phyloP scores from a whole-genome alignment of 2,113 vertebrate genomes.

The Hyperoodon ampullatus region DNA sequence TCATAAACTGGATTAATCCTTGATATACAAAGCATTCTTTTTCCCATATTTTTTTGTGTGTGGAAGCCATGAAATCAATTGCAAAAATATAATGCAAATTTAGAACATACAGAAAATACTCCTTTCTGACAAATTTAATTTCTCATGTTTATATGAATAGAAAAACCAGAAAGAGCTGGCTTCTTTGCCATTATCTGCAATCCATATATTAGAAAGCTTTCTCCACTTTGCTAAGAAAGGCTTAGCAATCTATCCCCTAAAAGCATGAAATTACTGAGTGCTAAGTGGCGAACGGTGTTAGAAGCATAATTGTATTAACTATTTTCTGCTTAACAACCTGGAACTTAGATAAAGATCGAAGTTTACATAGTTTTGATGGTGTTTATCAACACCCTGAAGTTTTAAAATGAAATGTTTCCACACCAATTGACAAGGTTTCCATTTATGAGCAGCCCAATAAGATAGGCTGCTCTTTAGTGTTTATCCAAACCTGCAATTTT shows the following conservation, averaged over 20 bases:
- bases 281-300: not conserved
- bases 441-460: constrained; percentile 56
- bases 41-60: not conserved
- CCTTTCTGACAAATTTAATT: constrained; percentile 35
- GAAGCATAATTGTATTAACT: constrained; percentile 57
- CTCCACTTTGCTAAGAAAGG: not conserved
- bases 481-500: constrained; percentile 67
- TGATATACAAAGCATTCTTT: not conserved
- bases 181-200: not conserved
- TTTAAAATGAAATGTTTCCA: constrained; percentile 73
- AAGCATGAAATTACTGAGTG: constrained; percentile 17
- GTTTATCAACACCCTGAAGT: constrained; percentile 52
- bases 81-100: not conserved
- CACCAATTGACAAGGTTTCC: constrained; percentile 61
- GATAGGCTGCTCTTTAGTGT: constrained; percentile 32
- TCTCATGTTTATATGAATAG: constrained; percentile 5
- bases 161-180: constrained; percentile 4
- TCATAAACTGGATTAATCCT: not conserved
- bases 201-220: constrained; percentile 36
- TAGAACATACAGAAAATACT: not conserved
- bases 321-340: not conserved
- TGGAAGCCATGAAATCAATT: not conserved
- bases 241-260: constrained; percentile 31
- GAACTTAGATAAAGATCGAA: constrained; percentile 7
- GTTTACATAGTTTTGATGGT: constrained; percentile 21